phyloP scores from a whole-genome alignment of 2,797 vertebrate species.

The Selene dorsalis region DNA sequence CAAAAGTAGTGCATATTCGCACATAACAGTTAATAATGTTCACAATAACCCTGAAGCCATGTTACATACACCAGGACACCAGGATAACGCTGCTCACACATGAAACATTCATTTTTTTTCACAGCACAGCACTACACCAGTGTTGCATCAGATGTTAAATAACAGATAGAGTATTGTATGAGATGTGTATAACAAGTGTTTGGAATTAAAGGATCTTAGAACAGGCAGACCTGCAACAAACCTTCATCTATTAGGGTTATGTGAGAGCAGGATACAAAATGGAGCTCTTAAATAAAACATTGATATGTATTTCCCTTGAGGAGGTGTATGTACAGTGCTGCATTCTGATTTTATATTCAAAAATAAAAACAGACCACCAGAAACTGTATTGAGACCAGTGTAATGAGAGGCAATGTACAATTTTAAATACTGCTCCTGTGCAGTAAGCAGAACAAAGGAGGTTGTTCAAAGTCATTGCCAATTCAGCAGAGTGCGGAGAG shows the following conservation, averaged over 20 bases:
- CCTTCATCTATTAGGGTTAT: not conserved
- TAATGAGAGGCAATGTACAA: conserved; percentile 35
- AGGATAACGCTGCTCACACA: no score
- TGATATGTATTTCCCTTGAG: conserved; percentile 17
- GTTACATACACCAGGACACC: no score
- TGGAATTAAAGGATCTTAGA: not conserved
- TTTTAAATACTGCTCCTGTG: conserved; percentile 39
- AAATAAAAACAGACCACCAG: not conserved
- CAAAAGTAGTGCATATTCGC: not conserved
- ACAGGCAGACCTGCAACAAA: not conserved
- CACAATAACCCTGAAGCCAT: not conserved
- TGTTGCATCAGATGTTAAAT: not conserved
- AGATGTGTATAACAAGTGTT: not conserved
- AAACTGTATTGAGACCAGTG: conserved; percentile 4
- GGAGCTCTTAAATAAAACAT: conserved; percentile 41
- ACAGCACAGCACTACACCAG: no score
- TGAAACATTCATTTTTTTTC: no score
- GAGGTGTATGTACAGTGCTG: conserved; percentile 4
- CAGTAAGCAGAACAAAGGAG: conserved; percentile 43
- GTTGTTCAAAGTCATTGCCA: conserved; percentile 44
- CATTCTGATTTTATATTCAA: conserved; percentile 11
- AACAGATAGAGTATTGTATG: not conserved
- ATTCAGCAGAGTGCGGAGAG: conserved; percentile 52
- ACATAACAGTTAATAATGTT: not conserved
- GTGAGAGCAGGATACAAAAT: conserved; percentile 26